phyloP scores from a whole-genome alignment of 2,888 invertebrate genomes.

The Elmis aenea region DNA sequence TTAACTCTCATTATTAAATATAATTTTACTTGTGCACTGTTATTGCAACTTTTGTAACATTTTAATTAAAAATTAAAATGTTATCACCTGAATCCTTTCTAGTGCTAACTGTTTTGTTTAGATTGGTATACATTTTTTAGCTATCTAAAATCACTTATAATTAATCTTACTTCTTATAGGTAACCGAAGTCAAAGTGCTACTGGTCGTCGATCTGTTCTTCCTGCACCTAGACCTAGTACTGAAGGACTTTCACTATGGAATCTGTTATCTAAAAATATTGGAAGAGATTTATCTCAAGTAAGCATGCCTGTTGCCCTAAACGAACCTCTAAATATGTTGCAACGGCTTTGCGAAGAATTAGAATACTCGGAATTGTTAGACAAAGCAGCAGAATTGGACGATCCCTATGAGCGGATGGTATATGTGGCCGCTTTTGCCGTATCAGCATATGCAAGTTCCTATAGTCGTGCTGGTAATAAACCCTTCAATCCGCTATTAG shows the following conservation, averaged over 20 bases:
- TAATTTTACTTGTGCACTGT: too few species aligned
- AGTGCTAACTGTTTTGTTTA: too few species aligned
- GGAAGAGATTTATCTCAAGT: slow-evolving; percentile 82
- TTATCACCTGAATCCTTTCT: too few species aligned
- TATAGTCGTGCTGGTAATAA: slow-evolving; percentile 74
- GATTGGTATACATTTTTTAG: too few species aligned
- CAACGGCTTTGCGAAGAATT: slow-evolving; percentile 79
- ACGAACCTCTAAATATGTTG: slow-evolving; percentile 77
- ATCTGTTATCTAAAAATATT: slow-evolving; percentile 73
- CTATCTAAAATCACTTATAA: too few species aligned
- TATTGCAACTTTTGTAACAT: too few species aligned
- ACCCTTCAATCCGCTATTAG: slow-evolving; percentile 79
- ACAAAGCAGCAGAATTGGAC: slow-evolving; percentile 63
- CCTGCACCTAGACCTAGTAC: slow-evolving; percentile 68
- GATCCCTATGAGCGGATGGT: slow-evolving; percentile 70
- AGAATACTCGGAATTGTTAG: slow-evolving; percentile 76
- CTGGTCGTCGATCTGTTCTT: slow-evolving; percentile 60
- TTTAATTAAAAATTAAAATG: too few species aligned
- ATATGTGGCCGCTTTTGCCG: slow-evolving; percentile 74
- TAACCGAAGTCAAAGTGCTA: slow-evolving; percentile 42
- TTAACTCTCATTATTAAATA: too few species aligned
- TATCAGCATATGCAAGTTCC: slow-evolving; percentile 70
- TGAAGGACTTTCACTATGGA: slow-evolving; percentile 76
- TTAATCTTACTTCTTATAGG: too few species aligned
- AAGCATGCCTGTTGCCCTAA: slow-evolving; percentile 81